These are phyloP conservation scores for Heptranchias perlo DNA, from an alignment of 2,113 vertebrate species.

Conservation along the genomic window DNA sequence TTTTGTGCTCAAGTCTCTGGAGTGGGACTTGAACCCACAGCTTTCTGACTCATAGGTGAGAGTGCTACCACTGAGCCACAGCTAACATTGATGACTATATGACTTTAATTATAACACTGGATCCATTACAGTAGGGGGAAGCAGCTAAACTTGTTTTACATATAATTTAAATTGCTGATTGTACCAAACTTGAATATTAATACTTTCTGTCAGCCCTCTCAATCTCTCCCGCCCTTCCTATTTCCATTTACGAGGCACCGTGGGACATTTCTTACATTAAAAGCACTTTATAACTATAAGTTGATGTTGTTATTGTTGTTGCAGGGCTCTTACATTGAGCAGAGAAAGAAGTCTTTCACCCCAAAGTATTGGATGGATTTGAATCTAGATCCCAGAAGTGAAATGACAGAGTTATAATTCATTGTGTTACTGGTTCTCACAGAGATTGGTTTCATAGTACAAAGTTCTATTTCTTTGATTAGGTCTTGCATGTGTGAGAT, in stretches of 20 bases:
- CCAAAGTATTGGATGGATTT: neutral
- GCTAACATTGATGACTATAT: neutral
- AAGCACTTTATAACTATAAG: neutral
- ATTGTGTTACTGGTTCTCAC: neutral
- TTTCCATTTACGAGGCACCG: neutral
- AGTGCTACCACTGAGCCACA: too few relatives aligned
- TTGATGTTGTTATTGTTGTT: neutral
- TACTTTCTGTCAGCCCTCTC: neutral
- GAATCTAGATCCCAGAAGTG: neutral
- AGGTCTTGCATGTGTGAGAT: neutral
- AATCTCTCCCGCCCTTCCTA: neutral
- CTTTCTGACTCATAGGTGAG: neutral
- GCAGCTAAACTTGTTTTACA: neutral
- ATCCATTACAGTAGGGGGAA: neutral
- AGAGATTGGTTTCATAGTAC: neutral
- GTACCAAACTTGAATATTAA: neutral
- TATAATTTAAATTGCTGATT: neutral
- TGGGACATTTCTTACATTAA: neutral
- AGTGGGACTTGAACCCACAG: neutral
- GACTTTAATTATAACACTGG: neutral
- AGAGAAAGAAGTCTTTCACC: neutral
- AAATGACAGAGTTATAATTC: constrained; percentile 9
- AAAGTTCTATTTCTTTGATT: neutral
- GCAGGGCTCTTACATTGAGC: neutral
- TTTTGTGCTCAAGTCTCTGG: neutral